phyloP scores from a whole-genome alignment of 92 coral and sea anemone genomes.

The Paramuricea clavata region DNA sequence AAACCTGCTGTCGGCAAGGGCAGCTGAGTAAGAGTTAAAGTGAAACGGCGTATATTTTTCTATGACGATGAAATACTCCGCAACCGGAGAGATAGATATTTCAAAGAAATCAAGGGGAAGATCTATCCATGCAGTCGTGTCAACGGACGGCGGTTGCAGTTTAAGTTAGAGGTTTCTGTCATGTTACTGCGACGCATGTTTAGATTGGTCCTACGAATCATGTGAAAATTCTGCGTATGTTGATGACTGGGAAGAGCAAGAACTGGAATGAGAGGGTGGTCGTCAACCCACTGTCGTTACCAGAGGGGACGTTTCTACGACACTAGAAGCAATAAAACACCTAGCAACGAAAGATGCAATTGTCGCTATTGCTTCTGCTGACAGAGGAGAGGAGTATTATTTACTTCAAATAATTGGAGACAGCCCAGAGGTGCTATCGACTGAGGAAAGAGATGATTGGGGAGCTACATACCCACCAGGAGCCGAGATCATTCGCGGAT shows the following conservation, averaged over 20 bases:
- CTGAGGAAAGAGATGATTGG: conserved; percentile 15
- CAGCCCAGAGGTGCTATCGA: conserved; percentile 8
- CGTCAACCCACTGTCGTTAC: neutral
- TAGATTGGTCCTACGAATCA: neutral
- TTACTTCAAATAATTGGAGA: conserved; percentile 36
- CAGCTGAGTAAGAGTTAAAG: too few relatives aligned
- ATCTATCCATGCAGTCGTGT: too few relatives aligned
- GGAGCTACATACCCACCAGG: conserved; percentile 31
- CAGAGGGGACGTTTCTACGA: neutral
- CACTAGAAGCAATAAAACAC: too few relatives aligned
- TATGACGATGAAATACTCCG: too few relatives aligned
- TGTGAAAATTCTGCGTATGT: neutral
- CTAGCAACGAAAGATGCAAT: neutral
- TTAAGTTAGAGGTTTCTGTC: too few relatives aligned
- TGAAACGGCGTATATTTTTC: too few relatives aligned
- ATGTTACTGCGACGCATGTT: too few relatives aligned
- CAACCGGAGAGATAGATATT: too few relatives aligned
- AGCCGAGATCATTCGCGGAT: conserved; percentile 22
- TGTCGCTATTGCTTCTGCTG: conserved; percentile 8
- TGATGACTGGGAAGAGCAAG: neutral
- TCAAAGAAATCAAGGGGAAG: too few relatives aligned
- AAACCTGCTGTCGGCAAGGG: too few relatives aligned
- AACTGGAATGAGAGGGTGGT: neutral
- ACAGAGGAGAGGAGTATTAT: neutral
- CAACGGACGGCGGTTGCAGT: too few relatives aligned